Base-by-base conservation (phyloP, 2,797 vertebrate species). In the Gadopsis bispinosus region DNA sequence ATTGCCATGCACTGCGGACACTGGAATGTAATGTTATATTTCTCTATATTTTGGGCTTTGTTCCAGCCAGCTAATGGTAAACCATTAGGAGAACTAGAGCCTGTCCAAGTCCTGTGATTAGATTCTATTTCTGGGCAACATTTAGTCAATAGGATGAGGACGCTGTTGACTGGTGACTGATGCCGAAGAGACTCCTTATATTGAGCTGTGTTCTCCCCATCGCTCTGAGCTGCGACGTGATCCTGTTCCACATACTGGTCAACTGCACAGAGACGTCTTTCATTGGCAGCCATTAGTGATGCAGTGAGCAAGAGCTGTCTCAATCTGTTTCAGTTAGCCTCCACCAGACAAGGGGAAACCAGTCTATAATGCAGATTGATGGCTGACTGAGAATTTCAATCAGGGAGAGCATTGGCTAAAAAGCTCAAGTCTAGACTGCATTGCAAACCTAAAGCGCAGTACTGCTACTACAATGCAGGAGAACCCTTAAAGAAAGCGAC, bases 281-380 rank as follows among this genome's bases (percentile, higher is more conserved):
- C 94, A 94, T 90, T 88, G 91, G 88, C 89, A 88, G 91, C 92
- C 92, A 94, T 94, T 94, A 94, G 93, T 87, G 90, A 94, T 93
- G 92, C 93, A 93, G 92, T 87, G 91, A 90, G 94, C 92, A 91
- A 76, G 91, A 92, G 93, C 93, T 94, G 93, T 93, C 94, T 93
- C 93, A 93, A 94, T 94, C 93, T 93, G 94, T 94, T 94, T 94
- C 87, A 94, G 91, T 94, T 94, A 93, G 91, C 89, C 92, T 87
- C 91, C 89, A 90, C 89, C 88, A 93, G 92, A 93, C 92, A 92
- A 91, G 91, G 87, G 91, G 92, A 94, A 94, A 93, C 91, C 91
- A 91, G 91, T 92, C 91, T 92, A 93, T 93, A 94, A 94, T 93
- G 91, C 92, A 93, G 94, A 94, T 91, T 93, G 94, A 94, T 94